These are phyloP conservation scores for Xiphias gladius DNA, from an alignment of 2,113 vertebrate genomes.

Conservation along the genomic window DNA sequence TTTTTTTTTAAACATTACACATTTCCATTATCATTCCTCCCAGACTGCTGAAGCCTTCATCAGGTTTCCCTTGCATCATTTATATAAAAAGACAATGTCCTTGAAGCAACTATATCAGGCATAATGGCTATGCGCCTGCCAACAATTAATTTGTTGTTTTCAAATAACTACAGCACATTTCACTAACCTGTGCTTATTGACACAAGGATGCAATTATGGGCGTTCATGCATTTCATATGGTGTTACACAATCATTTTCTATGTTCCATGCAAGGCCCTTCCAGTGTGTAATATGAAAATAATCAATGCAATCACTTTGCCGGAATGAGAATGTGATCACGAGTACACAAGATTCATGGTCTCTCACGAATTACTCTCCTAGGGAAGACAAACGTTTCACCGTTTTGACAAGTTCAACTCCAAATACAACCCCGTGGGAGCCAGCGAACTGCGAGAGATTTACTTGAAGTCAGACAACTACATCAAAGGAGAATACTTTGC, in stretches of 20 bases:
- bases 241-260: conserved; percentile 31
- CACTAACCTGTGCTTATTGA: conserved; percentile 16
- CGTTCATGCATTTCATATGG: conserved; percentile 32
- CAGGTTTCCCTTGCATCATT: background rate
- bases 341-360: conserved; percentile 15
- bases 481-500: conserved; percentile 97
- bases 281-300: conserved; percentile 37
- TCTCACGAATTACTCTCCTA: conserved; percentile 66
- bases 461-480: conserved; percentile 96
- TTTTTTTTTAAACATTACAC: background rate
- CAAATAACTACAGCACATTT: conserved; percentile 16
- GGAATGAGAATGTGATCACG: conserved; percentile 19
- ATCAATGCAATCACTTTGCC: conserved; percentile 33
- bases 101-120: background rate
- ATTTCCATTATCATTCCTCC: background rate
- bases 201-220: conserved; percentile 34
- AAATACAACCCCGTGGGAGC: conserved; percentile 99
- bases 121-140: background rate
- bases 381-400: conserved; percentile 98
- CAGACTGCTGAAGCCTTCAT: background rate
- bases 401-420: conserved; percentile 99
- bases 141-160: conserved; percentile 6
- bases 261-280: conserved; percentile 10
- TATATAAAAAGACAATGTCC: background rate
- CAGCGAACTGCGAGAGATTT: conserved; percentile 96